phyloP scores from a whole-genome alignment of 2,888 invertebrate species.

The Synanthedon andrenaeformis region DNA sequence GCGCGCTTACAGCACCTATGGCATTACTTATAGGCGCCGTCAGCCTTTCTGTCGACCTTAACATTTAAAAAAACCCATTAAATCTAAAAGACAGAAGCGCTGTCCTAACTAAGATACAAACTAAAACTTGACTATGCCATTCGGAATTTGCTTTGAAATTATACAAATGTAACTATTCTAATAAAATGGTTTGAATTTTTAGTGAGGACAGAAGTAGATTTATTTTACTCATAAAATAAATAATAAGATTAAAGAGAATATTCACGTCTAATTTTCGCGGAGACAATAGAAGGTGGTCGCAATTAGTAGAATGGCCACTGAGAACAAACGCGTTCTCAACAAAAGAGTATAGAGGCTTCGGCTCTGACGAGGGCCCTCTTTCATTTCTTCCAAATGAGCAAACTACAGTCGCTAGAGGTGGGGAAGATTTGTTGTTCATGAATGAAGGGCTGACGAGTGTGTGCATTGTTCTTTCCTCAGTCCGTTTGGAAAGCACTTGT shows the following conservation, averaged over 20 bases:
- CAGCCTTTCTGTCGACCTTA: no score
- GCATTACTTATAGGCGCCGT: no score
- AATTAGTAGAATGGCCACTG: conserved; percentile 67
- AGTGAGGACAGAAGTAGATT: not conserved
- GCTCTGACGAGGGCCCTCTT: conserved; percentile 46
- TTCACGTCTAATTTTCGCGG: conserved; percentile 55
- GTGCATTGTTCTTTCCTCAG: conserved; percentile 51
- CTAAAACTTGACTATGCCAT: no score
- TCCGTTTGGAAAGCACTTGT: conserved; percentile 59
- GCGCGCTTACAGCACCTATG: no score
- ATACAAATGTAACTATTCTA: no score
- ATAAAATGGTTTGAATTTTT: no score
- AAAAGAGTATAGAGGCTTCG: conserved; percentile 48
- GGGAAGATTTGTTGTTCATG: conserved; percentile 61
- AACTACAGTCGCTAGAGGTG: conserved; percentile 47
- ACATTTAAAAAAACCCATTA: no score
- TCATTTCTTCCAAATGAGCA: conserved; percentile 70
- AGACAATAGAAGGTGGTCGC: conserved; percentile 62
- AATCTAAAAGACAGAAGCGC: no score
- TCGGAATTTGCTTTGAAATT: no score
- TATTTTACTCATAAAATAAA: not conserved
- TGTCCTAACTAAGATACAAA: no score
- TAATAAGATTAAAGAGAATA: conserved; percentile 16
- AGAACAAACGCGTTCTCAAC: conserved; percentile 61
- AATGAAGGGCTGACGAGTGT: conserved; percentile 53